These are phyloP conservation scores for Plebejus argus DNA, from an alignment of 2,888 invertebrate species.

Conservation along the genomic window DNA sequence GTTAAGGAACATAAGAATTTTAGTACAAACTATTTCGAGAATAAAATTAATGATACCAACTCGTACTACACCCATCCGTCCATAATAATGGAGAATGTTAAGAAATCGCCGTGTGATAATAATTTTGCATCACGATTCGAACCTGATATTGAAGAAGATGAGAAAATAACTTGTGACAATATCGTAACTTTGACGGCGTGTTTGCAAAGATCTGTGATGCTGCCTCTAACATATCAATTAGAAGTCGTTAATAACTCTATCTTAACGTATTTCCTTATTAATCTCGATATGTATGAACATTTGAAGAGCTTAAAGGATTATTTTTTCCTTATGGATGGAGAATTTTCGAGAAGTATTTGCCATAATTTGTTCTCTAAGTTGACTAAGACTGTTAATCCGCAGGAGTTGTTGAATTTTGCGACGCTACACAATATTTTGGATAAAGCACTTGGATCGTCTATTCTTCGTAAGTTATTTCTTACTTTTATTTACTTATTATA, in stretches of 20 bases:
- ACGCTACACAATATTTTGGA: conserved; percentile 85
- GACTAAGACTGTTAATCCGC: conserved; percentile 83
- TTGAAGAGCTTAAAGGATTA: conserved; percentile 87
- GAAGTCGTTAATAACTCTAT: conserved; percentile 87
- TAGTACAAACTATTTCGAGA: conserved; percentile 56
- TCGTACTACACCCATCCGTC: conserved; percentile 66
- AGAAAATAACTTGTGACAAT: conserved; percentile 62
- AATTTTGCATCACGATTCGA: conserved; percentile 61
- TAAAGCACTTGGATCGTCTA: conserved; percentile 85
- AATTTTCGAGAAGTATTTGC: conserved; percentile 87
- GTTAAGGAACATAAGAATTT: conserved; percentile 57
- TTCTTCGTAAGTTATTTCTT: conserved; percentile 73
- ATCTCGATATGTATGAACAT: conserved; percentile 85
- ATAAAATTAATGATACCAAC: conserved; percentile 56
- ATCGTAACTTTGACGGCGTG: conserved; percentile 80
- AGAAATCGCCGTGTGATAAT: conserved; percentile 67
- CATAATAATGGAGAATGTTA: conserved; percentile 66
- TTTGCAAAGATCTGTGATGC: conserved; percentile 83
- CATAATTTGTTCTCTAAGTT: conserved; percentile 85
- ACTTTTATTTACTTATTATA: neutral
- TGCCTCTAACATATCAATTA: conserved; percentile 85
- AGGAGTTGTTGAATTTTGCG: conserved; percentile 85
- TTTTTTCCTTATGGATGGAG: conserved; percentile 90
- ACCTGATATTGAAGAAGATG: conserved; percentile 53
- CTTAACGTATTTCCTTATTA: conserved; percentile 84